Percentiles rank a stretch among this genome's conserved stretches.
phyloP scores from a whole-genome alignment of 2,113 vertebrate genomes.

The Eonycteris spelaea region DNA sequence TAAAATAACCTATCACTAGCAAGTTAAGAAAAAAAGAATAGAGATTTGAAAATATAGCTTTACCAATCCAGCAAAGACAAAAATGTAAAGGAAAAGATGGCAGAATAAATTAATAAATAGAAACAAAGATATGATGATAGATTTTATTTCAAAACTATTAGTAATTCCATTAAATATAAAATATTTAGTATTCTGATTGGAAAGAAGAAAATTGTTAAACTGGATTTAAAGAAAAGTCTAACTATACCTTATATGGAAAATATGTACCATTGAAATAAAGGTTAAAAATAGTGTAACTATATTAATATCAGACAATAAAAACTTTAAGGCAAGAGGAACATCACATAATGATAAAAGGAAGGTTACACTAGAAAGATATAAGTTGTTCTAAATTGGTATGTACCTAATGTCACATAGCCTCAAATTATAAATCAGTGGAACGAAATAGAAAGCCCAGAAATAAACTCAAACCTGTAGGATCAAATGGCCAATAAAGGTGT shows the following conservation, averaged over 20 bases:
- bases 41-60: neutral
- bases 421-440: neutral
- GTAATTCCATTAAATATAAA: neutral
- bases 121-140: neutral
- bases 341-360: neutral
- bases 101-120: neutral
- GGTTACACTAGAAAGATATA: too few species aligned
- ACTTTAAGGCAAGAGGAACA: neutral
- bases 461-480: too few species aligned
- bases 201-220: neutral
- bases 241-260: neutral
- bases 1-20: neutral
- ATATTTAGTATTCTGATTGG: neutral
- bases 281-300: neutral
- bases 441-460: too few species aligned
- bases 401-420: neutral
- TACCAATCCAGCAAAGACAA: neutral
- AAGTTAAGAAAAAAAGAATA: neutral
- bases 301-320: neutral
- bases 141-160: neutral
- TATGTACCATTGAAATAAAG: neutral
- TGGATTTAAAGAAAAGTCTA: neutral
- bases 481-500: too few species aligned
- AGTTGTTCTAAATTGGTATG: neutral
- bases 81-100: neutral